These are phyloP conservation scores for Dendroctonus ponderosae DNA, from an alignment of 1,140 invertebrate species.

Conservation along the genomic window DNA sequence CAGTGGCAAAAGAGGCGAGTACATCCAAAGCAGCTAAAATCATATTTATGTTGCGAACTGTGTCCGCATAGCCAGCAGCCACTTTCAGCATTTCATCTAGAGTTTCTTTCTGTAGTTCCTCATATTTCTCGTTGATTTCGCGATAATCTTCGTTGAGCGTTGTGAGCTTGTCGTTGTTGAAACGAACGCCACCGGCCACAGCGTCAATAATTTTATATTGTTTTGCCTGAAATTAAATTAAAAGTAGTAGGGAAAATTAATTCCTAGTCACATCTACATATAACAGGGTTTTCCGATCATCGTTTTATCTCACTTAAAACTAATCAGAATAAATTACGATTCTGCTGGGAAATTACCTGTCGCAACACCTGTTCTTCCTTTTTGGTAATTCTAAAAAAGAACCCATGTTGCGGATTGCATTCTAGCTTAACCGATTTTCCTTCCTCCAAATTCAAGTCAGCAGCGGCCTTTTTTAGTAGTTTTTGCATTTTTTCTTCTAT, in stretches of 20 bases:
- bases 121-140: slow-evolving; percentile 64
- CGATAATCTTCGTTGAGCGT: slow-evolving; percentile 74
- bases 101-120: slow-evolving; percentile 77
- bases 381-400: slow-evolving; percentile 83
- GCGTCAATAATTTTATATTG: slow-evolving; percentile 81
- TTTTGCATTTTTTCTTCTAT: slow-evolving; percentile 71
- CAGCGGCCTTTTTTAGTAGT: slow-evolving; percentile 64
- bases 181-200: slow-evolving; percentile 83
- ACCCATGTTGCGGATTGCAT: slow-evolving; percentile 78
- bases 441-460: slow-evolving; percentile 71
- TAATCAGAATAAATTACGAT: too few relatives aligned
- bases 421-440: slow-evolving; percentile 81
- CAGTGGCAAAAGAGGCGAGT: slow-evolving; percentile 78
- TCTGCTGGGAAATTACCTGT: slow-evolving; percentile 9
- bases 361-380: slow-evolving; percentile 76
- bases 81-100: slow-evolving; percentile 84
- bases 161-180: slow-evolving; percentile 71
- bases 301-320: too few relatives aligned
- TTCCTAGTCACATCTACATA: not conserved
- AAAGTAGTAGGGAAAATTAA: slow-evolving; percentile 53
- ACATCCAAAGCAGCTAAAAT: slow-evolving; percentile 84
- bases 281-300: too few relatives aligned
- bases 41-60: slow-evolving; percentile 72
- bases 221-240: slow-evolving; percentile 61
- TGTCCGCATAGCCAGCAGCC: slow-evolving; percentile 80